Evolutionary conservation across 2,888 invertebrate species (phyloP).

Genomic region (Nebria brevicollis): DNA sequence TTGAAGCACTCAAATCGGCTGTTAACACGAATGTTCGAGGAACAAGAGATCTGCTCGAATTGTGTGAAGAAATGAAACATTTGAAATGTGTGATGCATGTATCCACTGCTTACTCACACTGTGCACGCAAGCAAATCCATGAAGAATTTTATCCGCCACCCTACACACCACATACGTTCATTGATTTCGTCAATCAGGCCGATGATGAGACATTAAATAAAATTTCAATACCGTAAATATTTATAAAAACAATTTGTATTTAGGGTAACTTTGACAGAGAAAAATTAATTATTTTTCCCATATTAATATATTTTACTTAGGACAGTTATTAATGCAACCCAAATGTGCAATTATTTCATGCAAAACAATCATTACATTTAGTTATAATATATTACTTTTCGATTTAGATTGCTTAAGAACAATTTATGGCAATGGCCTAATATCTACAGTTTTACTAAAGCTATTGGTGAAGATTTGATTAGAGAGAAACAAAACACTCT

Average conservation of each 20-base stretch:
- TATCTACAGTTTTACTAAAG: slow-evolving; percentile 78
- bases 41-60: not conserved
- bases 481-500: slow-evolving; percentile 67
- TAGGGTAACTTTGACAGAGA: not conserved
- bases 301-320: no score
- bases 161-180: not conserved
- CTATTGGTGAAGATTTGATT: slow-evolving; percentile 72
- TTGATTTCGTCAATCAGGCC: slow-evolving; percentile 6
- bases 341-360: not conserved
- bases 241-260: not conserved
- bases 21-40: slow-evolving; percentile 12
- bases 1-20: not conserved
- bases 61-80: slow-evolving; percentile 11
- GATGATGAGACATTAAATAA: not conserved
- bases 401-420: not conserved
- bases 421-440: slow-evolving; percentile 63
- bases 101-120: slow-evolving; percentile 17
- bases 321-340: not conserved
- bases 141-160: slow-evolving; percentile 12
- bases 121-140: not conserved
- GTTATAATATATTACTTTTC: not conserved
- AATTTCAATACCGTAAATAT: not conserved
- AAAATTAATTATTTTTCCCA: not conserved
- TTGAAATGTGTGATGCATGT: slow-evolving; percentile 3
- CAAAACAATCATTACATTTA: not conserved